Base-by-base conservation (phyloP, 2,888 invertebrate species). In the Meandrusa payeni region DNA sequence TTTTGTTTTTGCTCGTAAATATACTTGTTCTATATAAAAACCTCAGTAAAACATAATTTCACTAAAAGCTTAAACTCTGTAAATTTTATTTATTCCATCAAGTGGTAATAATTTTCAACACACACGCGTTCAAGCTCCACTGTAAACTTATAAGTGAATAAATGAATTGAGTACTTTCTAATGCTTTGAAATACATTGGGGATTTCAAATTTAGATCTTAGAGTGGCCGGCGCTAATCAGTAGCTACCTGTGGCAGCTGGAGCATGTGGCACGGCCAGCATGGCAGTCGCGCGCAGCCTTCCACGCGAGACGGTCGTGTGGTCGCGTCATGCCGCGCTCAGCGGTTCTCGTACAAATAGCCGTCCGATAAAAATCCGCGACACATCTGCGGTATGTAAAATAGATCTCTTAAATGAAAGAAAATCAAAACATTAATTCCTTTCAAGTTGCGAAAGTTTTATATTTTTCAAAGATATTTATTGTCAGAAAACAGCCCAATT, bases 271-370 rank as follows among this genome's bases (percentile, higher is more conserved):
- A 47, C 41, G 50, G 43, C 31, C 43, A 51, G 56, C 82, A 87
- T 42, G 52, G 56, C 82, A 87, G 87, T 87, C 73, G 79, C 81
- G 87, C 86, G 86, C 85, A 86, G 85, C 75, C 86, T 70, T 75
- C 68, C 78, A 77, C 72, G 81, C 83, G 74, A 65, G 61, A 52
- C 79, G 79, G 86, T 79, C 72, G 81, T 69, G 77, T 68, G 59
- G 53, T 32, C 46, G 47, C 65, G 69, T 55, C 55, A 75, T 72
- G 75, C 63, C 71, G 64, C 66, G 68, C 55, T 68, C 54, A 62
- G 57, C 65, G 49, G 63, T 55, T 54, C 52, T 57, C 68, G 67
- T 68, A 64, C 73, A 64, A 67, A 64, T 63, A 69, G 63, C 64
- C 64, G 50, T 50, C 52, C 52, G 46, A 48, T 19, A 33, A 29